phyloP scores from a whole-genome alignment of 2,113 vertebrate genomes.

The Indri indri region DNA sequence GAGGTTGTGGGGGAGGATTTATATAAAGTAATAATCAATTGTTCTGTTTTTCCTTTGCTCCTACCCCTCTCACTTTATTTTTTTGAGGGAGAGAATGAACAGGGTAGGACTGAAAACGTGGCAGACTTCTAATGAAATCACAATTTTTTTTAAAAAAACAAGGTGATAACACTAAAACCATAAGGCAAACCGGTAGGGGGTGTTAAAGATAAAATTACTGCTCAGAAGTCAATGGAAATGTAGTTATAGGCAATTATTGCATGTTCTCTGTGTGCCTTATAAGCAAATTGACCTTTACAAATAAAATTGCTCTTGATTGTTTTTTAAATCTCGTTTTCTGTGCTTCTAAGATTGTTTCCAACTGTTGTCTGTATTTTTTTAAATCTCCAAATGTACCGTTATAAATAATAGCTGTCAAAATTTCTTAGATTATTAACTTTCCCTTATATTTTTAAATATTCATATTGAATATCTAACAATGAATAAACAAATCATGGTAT shows the following conservation, averaged over 20 bases:
- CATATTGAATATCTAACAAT: not conserved
- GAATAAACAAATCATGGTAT: not conserved
- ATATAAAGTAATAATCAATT: not conserved
- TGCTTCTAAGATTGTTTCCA: slow-evolving; percentile 39
- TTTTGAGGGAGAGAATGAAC: not conserved
- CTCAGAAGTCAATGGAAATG: slow-evolving; percentile 29
- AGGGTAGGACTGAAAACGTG: not conserved
- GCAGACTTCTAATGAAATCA: slow-evolving; percentile 59
- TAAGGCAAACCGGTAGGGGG: slow-evolving; percentile 64
- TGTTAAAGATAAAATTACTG: slow-evolving; percentile 68
- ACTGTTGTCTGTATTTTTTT: not conserved
- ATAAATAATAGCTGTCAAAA: slow-evolving; percentile 3
- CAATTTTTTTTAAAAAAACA: not conserved
- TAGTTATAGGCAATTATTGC: slow-evolving; percentile 42
- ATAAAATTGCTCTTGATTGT: slow-evolving; percentile 33
- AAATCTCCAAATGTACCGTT: not conserved
- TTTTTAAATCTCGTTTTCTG: slow-evolving; percentile 59
- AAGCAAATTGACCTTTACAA: slow-evolving; percentile 62
- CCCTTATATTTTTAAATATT: slow-evolving; percentile 3
- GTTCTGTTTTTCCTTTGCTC: not conserved
- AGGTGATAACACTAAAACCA: slow-evolving; percentile 73
- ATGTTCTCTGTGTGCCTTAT: slow-evolving; percentile 50
- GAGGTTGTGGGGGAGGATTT: not conserved
- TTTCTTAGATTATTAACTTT: slow-evolving; percentile 12
- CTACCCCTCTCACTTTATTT: not conserved